phyloP scores from a whole-genome alignment of 1,140 invertebrate genomes.

The Brachionus paranguensis region DNA sequence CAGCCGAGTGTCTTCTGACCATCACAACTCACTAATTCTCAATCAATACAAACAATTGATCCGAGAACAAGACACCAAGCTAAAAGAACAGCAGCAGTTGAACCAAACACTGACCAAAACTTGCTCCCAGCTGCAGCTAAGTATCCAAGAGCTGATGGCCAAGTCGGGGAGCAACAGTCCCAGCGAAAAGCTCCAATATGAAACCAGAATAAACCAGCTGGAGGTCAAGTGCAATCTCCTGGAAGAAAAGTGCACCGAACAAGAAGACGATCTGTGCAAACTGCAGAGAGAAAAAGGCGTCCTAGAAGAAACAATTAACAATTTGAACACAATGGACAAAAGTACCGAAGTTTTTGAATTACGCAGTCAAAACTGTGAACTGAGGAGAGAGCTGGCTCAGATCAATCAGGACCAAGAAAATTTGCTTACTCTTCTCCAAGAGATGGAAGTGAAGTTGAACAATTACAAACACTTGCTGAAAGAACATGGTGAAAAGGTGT shows the following conservation, averaged over 20 bases:
- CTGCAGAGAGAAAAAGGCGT: constrained; percentile 31
- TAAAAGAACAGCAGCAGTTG: neutral
- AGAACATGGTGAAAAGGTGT: constrained; percentile 65
- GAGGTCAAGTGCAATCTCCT: neutral
- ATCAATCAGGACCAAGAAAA: constrained; percentile 83
- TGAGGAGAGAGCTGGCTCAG: constrained; percentile 62
- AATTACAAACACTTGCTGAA: constrained; percentile 66
- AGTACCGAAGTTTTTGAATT: constrained; percentile 37
- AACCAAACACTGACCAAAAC: constrained; percentile 28
- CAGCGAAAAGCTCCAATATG: neutral
- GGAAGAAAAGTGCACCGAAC: constrained; percentile 21
- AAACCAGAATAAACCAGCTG: neutral
- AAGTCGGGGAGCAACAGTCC: neutral
- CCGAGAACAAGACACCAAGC: constrained; percentile 16
- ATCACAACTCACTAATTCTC: neutral
- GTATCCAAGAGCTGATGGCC: neutral
- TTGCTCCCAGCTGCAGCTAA: neutral
- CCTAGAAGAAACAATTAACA: constrained; percentile 20
- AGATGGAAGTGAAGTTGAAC: constrained; percentile 71
- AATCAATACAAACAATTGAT: constrained; percentile 34
- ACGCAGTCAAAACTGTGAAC: constrained; percentile 44
- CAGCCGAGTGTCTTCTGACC: neutral
- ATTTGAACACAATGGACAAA: constrained; percentile 13
- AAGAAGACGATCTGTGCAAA: constrained; percentile 29
- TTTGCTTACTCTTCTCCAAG: constrained; percentile 72